Conservation (phyloP, 2,113 vertebrate genomes). For the Ploceus nigricollis region DNA sequence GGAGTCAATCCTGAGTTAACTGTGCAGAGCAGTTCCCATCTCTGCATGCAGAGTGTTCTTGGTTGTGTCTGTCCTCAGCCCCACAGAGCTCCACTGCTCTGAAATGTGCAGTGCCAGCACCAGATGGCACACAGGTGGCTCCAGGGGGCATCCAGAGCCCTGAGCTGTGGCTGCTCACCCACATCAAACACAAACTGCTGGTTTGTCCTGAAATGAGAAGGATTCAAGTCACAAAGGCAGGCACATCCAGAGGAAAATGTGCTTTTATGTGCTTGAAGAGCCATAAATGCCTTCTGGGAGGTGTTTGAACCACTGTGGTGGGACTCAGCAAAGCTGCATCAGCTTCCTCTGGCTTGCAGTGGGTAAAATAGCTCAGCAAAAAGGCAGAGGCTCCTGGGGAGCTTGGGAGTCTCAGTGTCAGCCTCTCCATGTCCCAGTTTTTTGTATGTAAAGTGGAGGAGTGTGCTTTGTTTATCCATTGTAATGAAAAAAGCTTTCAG, state of each 20-base stretch:
- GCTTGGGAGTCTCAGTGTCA: not conserved
- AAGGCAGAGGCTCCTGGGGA: not conserved
- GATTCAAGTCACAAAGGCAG: not conserved
- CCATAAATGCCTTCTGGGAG: not conserved
- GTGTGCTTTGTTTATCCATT: not conserved
- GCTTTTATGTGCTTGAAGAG: not conserved
- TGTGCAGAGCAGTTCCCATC: not conserved
- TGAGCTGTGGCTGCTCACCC: not conserved
- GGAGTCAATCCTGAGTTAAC: not conserved
- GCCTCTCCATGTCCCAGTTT: not conserved
- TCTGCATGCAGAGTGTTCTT: not conserved
- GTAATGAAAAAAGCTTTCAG: not conserved
- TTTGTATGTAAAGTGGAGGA: not conserved
- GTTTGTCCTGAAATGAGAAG: not conserved
- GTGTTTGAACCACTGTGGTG: not conserved
- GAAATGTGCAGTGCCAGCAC: not conserved
- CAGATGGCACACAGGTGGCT: not conserved
- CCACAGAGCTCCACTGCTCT: not conserved
- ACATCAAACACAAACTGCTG: not conserved
- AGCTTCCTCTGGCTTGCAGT: not conserved
- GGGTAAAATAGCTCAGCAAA: not conserved
- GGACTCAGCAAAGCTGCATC: not conserved
- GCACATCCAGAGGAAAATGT: not conserved
- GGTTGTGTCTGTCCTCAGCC: not conserved
- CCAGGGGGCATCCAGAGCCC: not conserved